Base-by-base conservation (phyloP, 2,797 vertebrate genomes). In the Eutrigla gurnardus region DNA sequence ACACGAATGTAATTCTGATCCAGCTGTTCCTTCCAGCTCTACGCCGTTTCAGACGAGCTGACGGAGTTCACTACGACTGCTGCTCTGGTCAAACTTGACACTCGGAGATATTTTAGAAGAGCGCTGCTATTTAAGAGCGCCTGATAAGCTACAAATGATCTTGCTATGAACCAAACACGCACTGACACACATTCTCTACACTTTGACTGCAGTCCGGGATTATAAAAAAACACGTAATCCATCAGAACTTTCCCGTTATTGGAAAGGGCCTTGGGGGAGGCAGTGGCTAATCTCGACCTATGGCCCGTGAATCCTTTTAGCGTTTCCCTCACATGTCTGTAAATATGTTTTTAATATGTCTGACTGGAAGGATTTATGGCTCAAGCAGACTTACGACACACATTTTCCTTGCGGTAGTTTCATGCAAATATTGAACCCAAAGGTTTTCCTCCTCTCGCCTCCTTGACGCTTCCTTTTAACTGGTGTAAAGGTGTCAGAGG, bases 281-380 rank as follows among this genome's bases (percentile, higher is more conserved):
- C 71, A 82, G 80, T 60, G 70, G 63, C 11, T 88, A 86, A 89
- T 90, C 84, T 77, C 13, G 54, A 75, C 71, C 77, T 72, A 35
- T 81, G 60, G 71, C 68, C 76, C 0, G 7, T 25, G 57, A 65
- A 77, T 83, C 82, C 64, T 82, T 82, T 79, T 68, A 77, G 57
- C 49, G 55, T 35, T 37, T 75, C 76, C 52, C 25, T 67, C 58
- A 53, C 57, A 42, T 47, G 62, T 85, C 53, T 72, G 68, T 76
- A 70, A 67, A 76, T 80, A 76, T 76, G 74, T 83, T 90, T 86
- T 86, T 78, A 88, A 82, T 83, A 78, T 55, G 65, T 79, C 73
- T 69, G 80, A 60, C 79, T 84, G 80, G 46, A 81, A 53, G 83
- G 77, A 77, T 77, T 35, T 71, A 61, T 46, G 33, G 65, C 73